A percentile compares a stretch with the other conserved stretches of the same genome.
phyloP scores from a whole-genome alignment of 1,140 invertebrate genomes.

The Diorhabda carinulata region DNA sequence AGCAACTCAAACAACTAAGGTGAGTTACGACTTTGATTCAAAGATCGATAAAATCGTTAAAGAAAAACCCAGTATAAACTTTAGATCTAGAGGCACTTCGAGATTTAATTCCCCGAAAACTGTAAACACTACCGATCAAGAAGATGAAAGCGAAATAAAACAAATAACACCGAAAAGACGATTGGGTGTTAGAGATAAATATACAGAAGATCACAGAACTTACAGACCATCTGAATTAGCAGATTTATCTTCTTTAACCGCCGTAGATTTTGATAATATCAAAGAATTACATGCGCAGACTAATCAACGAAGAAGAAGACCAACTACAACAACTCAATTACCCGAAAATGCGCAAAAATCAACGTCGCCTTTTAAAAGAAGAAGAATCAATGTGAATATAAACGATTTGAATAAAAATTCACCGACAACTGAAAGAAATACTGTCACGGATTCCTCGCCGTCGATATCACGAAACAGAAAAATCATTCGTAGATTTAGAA shows the following conservation, averaged over 20 bases:
- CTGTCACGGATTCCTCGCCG: neutral
- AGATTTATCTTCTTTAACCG: slow-evolving; percentile 48
- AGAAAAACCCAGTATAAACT: slow-evolving; percentile 5
- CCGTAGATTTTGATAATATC: slow-evolving; percentile 38
- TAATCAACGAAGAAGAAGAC: slow-evolving; percentile 24
- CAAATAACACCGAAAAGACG: slow-evolving; percentile 11
- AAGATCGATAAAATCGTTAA: slow-evolving; percentile 40
- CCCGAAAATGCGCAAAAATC: slow-evolving; percentile 24
- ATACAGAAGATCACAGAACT: slow-evolving; percentile 26
- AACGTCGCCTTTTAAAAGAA: slow-evolving; percentile 2
- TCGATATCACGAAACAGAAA: slow-evolving; percentile 27
- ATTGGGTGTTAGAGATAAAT: slow-evolving; percentile 24
- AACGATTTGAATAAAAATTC: neutral
- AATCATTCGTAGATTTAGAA: slow-evolving; percentile 35
- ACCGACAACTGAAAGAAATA: slow-evolving; percentile 19
- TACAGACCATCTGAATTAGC: slow-evolving; percentile 38
- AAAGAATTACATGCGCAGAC: slow-evolving; percentile 23
- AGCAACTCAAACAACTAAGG: slow-evolving; percentile 42
- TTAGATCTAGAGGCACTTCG: slow-evolving; percentile 45
- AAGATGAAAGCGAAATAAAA: slow-evolving; percentile 17
- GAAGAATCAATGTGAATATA: neutral
- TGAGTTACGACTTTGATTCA: slow-evolving; percentile 37
- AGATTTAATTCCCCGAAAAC: slow-evolving; percentile 36
- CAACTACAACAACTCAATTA: slow-evolving; percentile 31
- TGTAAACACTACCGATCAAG: slow-evolving; percentile 9